Evolutionary conservation across 2,797 vertebrate species (phyloP), one percentile per base, ranked within the genome.

Genomic region (Astyanax mexicanus): DNA sequence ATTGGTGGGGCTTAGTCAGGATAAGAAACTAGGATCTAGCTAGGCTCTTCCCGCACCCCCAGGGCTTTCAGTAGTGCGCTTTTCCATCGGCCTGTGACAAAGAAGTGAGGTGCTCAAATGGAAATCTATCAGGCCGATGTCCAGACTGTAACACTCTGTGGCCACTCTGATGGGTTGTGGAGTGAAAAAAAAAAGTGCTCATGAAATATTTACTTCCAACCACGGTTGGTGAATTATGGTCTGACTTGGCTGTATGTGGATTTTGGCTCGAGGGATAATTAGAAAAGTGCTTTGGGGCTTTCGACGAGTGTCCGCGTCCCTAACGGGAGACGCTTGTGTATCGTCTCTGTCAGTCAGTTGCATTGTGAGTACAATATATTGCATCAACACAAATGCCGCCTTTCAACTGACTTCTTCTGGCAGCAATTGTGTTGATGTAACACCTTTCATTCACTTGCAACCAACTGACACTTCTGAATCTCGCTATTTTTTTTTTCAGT

Each of bases 1-100:
- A 93, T 93, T 89, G 81, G 62, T 77, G 75, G 64, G 82, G 92
- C 89, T 93, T 91, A 92, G 89, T 87, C 75, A 72, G 91, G 91
- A 92, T 91, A 88, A 92, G 86, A 81, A 88, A 87, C 81, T 68
- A 72, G 87, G 85, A 91, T 90, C 86, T 83, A 25, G 73, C 66
- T 67, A 82, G 84, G 88, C 71, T 88, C 60, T 61, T 42, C 38
- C 69, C 51, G 47, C n/a, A 69, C 72, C 80, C 62, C 72, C 57
- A 32, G 72, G 77, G 81, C 86, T 88, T 89, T 87, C 78, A 70
- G 78, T 83, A 82, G 72, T 83, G 72, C 83, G 74, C 72, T 81
- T n/a, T 81, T 78, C 81, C 79, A 76, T 77, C 77, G 77, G 78
- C 70, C 77, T 61, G 79, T 79, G 79, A 87, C 85, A 83, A 82